Conservation (phyloP, 2,888 invertebrate species). For the Campoletis raptor region DNA sequence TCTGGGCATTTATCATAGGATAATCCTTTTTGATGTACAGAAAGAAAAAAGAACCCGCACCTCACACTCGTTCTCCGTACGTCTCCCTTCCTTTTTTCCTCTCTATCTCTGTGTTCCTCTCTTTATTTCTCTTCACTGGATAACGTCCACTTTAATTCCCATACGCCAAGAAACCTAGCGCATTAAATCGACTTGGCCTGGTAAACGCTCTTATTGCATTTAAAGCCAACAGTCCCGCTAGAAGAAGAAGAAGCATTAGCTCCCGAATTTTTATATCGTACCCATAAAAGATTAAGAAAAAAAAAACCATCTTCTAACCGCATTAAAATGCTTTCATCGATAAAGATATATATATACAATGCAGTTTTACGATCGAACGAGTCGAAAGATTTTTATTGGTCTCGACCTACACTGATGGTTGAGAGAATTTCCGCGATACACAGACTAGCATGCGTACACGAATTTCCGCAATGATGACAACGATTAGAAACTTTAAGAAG, state of each 20-base stretch:
- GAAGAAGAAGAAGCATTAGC: constrained; percentile 1
- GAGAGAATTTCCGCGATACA: constrained; percentile 20
- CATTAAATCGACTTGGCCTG: constrained; percentile 1
- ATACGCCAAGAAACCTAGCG: constrained; percentile 33
- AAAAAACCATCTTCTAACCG: neutral
- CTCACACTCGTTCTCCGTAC: constrained; percentile 28
- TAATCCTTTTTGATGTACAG: constrained; percentile 78
- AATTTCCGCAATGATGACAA: constrained; percentile 6
- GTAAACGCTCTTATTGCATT: constrained; percentile 21
- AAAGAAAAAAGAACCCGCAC: constrained; percentile 48
- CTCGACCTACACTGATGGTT: constrained; percentile 3
- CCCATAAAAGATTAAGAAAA: constrained; percentile 27
- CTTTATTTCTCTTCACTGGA: constrained; percentile 7
- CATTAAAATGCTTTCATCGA: constrained; percentile 49
- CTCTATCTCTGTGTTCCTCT: constrained; percentile 3
- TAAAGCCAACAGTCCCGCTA: neutral
- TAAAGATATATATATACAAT: constrained; percentile 1
- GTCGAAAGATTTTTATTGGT: constrained; percentile 30
- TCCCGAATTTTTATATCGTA: constrained; percentile 46
- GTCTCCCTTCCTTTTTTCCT: constrained; percentile 60
- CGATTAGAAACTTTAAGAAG: neutral
- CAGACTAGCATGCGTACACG: neutral
- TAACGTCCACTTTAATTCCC: constrained; percentile 37
- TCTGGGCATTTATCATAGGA: constrained; percentile 80
- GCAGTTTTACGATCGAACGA: constrained; percentile 16